Percentiles rank a stretch among this genome's conserved stretches.
Conservation (phyloP, 92 coral and sea anemone species). For the Metridium senile region DNA sequence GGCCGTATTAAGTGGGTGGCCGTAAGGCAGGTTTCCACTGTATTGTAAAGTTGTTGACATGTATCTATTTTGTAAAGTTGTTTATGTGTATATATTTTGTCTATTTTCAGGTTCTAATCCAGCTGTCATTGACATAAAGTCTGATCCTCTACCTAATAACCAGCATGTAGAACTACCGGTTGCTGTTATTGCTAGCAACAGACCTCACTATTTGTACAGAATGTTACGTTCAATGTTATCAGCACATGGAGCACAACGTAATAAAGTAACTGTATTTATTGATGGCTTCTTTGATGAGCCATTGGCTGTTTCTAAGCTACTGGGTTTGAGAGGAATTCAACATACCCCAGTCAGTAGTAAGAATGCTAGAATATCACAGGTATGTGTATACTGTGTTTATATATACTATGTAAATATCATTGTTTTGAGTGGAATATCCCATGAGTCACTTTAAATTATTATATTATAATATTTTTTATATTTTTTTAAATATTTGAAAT, state of each 20-base stretch:
- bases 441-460: no score
- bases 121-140: conserved; percentile 76
- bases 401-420: no score
- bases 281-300: conserved; percentile 99
- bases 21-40: no score
- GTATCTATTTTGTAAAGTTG: no score
- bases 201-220: conserved; percentile 94
- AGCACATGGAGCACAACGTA: conserved; percentile 82
- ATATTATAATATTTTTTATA: no score
- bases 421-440: no score
- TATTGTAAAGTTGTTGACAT: no score
- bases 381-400: no score
- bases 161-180: conserved; percentile 77
- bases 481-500: no score
- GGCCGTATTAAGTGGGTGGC: no score
- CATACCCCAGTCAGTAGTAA: conserved; percentile 97
- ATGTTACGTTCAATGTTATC: conserved; percentile 90
- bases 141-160: conserved; percentile 72
- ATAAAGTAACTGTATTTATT: conserved; percentile 85
- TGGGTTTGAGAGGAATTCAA: conserved; percentile 88
- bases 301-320: conserved; percentile 86
- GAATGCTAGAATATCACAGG: conserved; percentile 99
- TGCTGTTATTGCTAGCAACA: conserved; percentile 93
- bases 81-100: no score
- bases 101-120: conserved; percentile 84